phyloP scores from a whole-genome alignment of 2,888 invertebrate species.

The Netelia fuscicornis region DNA sequence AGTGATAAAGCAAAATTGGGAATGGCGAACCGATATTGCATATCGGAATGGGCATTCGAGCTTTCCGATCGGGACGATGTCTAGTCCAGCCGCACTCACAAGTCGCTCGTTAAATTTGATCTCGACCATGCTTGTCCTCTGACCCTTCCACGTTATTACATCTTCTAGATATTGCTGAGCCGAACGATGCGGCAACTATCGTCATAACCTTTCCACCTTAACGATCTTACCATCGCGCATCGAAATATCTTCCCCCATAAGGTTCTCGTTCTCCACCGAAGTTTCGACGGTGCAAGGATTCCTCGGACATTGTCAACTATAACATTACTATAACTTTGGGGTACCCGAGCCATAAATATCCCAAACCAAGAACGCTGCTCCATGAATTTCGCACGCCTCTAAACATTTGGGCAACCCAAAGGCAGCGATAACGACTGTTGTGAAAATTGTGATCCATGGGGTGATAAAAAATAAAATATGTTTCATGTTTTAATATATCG shows the following conservation, averaged over 20 bases:
- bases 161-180: constrained; percentile 29
- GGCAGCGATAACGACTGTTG: no score
- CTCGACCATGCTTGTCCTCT: constrained; percentile 4
- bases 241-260: not conserved
- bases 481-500: no score
- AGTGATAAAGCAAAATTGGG: no score
- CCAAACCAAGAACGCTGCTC: not conserved
- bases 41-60: not conserved
- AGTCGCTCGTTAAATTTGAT: constrained; percentile 51
- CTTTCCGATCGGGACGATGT: constrained; percentile 15
- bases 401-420: no score
- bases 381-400: no score
- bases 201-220: constrained; percentile 41
- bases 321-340: constrained; percentile 10
- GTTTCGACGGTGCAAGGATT: constrained; percentile 6
- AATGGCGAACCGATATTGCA: no score
- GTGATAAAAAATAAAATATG: no score
- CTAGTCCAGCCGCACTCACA: constrained; percentile 13
- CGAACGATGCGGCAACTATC: constrained; percentile 38
- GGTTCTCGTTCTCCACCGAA: constrained; percentile 18
- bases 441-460: no score
- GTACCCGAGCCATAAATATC: not conserved
- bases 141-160: not conserved
- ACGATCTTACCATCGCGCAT: constrained; percentile 35
- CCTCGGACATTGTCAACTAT: not conserved